Evolutionary conservation across 2,113 vertebrate genomes (phyloP), one percentile per base, ranked within the genome.

Genomic region (Corythoichthys intestinalis): DNA sequence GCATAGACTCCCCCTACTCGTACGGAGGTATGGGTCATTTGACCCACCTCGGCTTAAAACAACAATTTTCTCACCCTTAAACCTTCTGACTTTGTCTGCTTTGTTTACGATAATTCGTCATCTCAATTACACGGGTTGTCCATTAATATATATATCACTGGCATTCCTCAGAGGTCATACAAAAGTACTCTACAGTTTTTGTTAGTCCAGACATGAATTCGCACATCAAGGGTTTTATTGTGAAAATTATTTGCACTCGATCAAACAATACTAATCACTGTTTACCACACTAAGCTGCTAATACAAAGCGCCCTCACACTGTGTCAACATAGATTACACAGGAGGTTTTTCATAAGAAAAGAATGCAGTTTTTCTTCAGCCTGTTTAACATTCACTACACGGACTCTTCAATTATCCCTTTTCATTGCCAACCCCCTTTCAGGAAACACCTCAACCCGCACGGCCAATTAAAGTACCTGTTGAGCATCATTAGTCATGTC

Each of bases 401-500:
- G 74, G 61, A 77, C 71, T 59, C 60, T 70, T 69, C 85, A 83
- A 83, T 86, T 83, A 85, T n/a, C 13, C 50, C 47, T 46, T 48
- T 38, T 73, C 28, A 49, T 74, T 13, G 4, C 48, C 59, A 59
- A 74, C 75, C 52, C 67, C 65, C 66, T 62, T 73, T 58, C 1
- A 34, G 61, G 70, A 83, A 78, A 73, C 53, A 41, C 74, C 63
- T 28, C 72, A 53, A 62, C 44, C 64, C 39, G 54, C 14, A 14
- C 9, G 0, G 70, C 74, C 80, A 84, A 86, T 87, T 81, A 82
- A 6, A 58, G 67, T 0, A 15, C 4, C 41, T 4, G 11, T 70
- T 79, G 60, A 63, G 54, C 63, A 20, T n/a, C 7, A 47, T 17
- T 4, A 35, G 65, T 12, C 41, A 48, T 65, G 73, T 67, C 75